Base-by-base conservation (phyloP, 2,113 vertebrate species). In the Tretioscincus oriximinensis region DNA sequence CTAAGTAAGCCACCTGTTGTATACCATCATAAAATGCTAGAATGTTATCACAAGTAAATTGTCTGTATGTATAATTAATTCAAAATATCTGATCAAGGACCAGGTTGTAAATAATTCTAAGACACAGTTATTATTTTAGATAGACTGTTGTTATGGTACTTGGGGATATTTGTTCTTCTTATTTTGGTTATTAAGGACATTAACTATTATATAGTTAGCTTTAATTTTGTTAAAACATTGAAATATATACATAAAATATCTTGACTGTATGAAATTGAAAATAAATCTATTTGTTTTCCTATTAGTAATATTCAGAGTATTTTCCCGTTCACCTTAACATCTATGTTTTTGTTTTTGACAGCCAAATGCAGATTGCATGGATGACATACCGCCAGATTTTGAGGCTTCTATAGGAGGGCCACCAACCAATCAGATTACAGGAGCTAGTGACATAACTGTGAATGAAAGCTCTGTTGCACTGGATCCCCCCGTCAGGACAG, bases 391-490 rank as follows among this genome's bases (percentile, higher is more conserved):
- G 77, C 96, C 96, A 0, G 98, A 99, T 91, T 95, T 97, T 7
- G 98, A 99, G 90, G 94, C 92, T 1, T 97, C 97, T 14, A 89
- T 96, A 76, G 96, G 96, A 68, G 96, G 96, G 5, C 96, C 94
- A 0, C 94, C 96, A 1, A 96, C 96, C 84, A 97, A 97, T 92
- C 94, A 95, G 87, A 96, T 97, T 92, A 98, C 97, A 0, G 97
- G 96, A 1, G 97, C 97, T 12, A 99, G 97, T 0, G 97, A 99
- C 70, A 94, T 95, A 7, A 98, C 97, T 0, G 93, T 98, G 60
- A 97, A 97, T 0, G 97, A 99, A 89, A 99, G 97, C 87, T 97
- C 97, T 0, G 95, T 98, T 90, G 96, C 94, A n/a, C 86, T 98
- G 90, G 97, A 99, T 82, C 91, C 96, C 7, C 88, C 94, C 0